Evolutionary conservation across 2,888 invertebrate species (phyloP).

Genomic region (Synanthedon vespiformis): DNA sequence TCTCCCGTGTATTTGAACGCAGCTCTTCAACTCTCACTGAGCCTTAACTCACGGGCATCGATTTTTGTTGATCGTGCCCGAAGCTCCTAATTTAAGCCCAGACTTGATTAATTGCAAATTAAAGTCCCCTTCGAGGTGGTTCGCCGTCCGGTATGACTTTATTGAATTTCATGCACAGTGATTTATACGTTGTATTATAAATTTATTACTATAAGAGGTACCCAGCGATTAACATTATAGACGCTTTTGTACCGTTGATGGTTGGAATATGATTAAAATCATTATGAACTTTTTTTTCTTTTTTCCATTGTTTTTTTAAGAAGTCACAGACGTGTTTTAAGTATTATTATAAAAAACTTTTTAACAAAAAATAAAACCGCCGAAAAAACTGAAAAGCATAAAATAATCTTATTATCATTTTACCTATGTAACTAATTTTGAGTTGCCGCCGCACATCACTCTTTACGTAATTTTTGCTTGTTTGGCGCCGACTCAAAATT

Average conservation of each 20-base stretch:
- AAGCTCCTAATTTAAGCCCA: constrained; percentile 54
- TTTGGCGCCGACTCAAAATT: too few species aligned
- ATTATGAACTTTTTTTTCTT: neutral
- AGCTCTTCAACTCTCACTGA: neutral
- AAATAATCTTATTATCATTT: too few species aligned
- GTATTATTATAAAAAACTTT: too few species aligned
- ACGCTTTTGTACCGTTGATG: constrained; percentile 13
- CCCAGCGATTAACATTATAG: constrained; percentile 22
- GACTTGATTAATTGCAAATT: constrained; percentile 67
- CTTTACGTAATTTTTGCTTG: too few species aligned
- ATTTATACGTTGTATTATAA: constrained; percentile 55
- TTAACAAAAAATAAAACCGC: too few species aligned
- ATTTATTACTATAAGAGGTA: constrained; percentile 43
- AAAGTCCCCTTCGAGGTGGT: constrained; percentile 57
- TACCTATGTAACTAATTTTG: too few species aligned
- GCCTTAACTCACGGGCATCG: constrained; percentile 13
- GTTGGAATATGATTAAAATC: neutral
- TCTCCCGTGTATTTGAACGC: neutral
- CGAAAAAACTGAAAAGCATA: too few species aligned
- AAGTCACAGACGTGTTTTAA: too few species aligned
- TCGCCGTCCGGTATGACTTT: constrained; percentile 57
- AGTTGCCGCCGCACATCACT: too few species aligned
- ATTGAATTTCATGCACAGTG: constrained; percentile 63
- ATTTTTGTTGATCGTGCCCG: constrained; percentile 45
- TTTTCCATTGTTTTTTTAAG: too few species aligned